These are phyloP conservation scores for Coranthus polyacanthus DNA, from an alignment of 2,797 vertebrate genomes.

Conservation along the genomic window DNA sequence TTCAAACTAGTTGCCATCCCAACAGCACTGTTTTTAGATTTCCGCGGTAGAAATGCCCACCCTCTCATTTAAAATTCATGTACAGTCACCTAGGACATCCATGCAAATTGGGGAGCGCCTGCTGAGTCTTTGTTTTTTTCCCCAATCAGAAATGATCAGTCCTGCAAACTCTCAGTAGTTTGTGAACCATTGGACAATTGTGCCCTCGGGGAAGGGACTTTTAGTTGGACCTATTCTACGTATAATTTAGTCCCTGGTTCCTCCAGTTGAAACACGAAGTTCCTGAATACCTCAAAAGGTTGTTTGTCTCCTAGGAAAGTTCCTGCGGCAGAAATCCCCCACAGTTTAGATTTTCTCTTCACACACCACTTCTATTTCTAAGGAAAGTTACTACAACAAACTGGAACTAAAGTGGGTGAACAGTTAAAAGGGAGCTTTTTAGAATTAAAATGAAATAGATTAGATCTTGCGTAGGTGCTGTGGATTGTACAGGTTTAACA, in stretches of 20 bases:
- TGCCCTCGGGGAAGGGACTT: not conserved
- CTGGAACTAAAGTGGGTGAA: not conserved
- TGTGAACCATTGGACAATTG: not conserved
- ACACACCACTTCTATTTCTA: no score
- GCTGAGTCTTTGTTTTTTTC: slow-evolving; percentile 18
- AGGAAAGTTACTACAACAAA: not conserved
- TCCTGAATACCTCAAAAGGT: not conserved
- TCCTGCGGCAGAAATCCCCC: no score
- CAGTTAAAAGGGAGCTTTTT: not conserved
- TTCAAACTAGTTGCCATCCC: not conserved
- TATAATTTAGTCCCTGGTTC: not conserved
- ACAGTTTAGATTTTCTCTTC: no score
- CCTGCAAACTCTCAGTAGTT: not conserved
- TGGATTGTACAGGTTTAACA: slow-evolving; percentile 17
- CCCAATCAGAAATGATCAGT: slow-evolving; percentile 17
- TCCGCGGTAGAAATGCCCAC: not conserved
- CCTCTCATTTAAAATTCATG: slow-evolving; percentile 13
- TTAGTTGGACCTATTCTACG: slow-evolving; percentile 1
- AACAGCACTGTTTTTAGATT: slow-evolving; percentile 11
- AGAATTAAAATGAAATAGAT: not conserved
- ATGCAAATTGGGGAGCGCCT: slow-evolving; percentile 6
- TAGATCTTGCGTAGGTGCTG: not conserved
- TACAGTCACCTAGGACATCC: not conserved
- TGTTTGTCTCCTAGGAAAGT: not conserved
- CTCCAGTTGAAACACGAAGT: not conserved